These are phyloP conservation scores for Parnassius mnemosyne DNA, from an alignment of 2,888 invertebrate genomes.

Conservation along the genomic window DNA sequence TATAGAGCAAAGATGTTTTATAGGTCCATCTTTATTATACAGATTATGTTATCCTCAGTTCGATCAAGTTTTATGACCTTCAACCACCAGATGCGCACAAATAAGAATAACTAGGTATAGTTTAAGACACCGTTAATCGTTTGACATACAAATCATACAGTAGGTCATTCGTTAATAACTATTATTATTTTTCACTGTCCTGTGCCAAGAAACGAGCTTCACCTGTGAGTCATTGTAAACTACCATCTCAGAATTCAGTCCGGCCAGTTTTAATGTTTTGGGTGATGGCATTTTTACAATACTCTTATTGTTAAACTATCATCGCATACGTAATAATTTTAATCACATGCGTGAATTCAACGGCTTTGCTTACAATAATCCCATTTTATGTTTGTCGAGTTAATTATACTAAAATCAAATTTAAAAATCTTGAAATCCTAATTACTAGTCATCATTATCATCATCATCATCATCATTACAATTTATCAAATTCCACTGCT, in stretches of 20 bases:
- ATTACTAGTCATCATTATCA: too few species aligned
- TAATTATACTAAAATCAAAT: too few species aligned
- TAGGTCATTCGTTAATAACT: conserved; percentile 50
- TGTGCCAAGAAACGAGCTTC: conserved; percentile 61
- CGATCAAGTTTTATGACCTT: conserved; percentile 2
- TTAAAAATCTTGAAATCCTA: too few species aligned
- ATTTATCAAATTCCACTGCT: too few species aligned
- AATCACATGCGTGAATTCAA: too few species aligned
- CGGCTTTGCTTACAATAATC: too few species aligned
- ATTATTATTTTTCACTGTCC: conserved; percentile 56
- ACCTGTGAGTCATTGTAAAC: conserved; percentile 62
- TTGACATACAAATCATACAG: conserved; percentile 40
- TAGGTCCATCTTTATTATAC: too few species aligned
- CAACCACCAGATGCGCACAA: conserved; percentile 29
- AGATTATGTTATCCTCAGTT: background rate
- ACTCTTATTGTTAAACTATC: background rate
- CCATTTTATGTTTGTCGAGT: too few species aligned
- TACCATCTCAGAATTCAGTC: conserved; percentile 66
- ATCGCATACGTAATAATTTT: too few species aligned
- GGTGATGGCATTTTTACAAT: conserved; percentile 21
- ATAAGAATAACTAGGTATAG: too few species aligned
- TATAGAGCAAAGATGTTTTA: too few species aligned
- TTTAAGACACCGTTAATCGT: conserved; percentile 44
- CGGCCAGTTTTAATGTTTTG: conserved; percentile 44
- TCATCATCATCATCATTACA: too few species aligned